Conservation (phyloP, 2,113 vertebrate genomes). For the Bolborhynchus lineola region DNA sequence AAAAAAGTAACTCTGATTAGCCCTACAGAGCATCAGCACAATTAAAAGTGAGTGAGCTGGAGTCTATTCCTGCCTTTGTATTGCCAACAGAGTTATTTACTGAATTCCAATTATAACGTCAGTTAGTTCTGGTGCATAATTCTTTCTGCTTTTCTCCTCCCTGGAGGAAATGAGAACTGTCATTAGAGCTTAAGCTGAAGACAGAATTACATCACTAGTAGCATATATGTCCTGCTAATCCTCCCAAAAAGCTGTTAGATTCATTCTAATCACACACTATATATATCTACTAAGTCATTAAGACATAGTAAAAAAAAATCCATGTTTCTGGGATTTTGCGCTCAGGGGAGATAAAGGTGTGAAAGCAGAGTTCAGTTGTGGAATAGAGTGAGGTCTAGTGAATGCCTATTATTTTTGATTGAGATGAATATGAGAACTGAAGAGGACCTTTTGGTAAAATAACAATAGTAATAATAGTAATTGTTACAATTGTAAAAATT, state of each 20-base stretch:
- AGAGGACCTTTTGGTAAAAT: background rate
- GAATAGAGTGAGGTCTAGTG: background rate
- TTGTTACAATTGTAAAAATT: background rate
- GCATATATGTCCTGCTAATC: background rate
- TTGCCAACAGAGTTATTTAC: background rate
- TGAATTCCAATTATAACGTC: conserved; percentile 23
- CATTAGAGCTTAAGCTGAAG: background rate
- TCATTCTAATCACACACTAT: background rate
- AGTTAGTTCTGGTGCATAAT: background rate
- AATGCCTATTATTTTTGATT: background rate
- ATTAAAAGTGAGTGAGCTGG: background rate
- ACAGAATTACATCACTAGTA: background rate
- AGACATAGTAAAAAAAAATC: background rate
- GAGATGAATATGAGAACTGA: background rate
- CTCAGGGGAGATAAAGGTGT: background rate
- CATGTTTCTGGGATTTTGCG: background rate
- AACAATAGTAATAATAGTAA: background rate
- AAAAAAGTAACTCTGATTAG: background rate
- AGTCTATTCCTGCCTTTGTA: background rate
- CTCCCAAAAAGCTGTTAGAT: background rate
- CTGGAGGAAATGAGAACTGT: background rate
- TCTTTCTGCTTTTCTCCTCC: background rate
- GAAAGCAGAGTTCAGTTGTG: background rate
- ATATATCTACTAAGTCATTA: background rate
- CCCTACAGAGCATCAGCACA: background rate